phyloP scores from a whole-genome alignment of 1,140 invertebrate species.

The Calosoma granatense region DNA sequence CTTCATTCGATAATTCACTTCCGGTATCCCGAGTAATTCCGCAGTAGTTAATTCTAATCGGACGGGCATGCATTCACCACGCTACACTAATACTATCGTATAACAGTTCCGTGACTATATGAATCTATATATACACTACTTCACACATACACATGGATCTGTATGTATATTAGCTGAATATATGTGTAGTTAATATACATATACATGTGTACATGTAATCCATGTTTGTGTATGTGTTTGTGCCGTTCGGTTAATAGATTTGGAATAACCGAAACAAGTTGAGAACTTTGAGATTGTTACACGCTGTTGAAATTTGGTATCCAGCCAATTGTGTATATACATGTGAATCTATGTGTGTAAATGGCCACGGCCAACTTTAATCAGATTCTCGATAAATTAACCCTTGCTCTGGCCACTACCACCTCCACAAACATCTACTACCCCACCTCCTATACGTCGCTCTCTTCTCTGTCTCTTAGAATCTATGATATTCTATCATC shows the following conservation, averaged over 20 bases:
- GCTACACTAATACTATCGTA: not conserved
- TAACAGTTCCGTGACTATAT: not conserved
- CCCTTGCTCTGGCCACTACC: too few species aligned
- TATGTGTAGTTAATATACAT: too few species aligned
- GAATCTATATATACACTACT: not conserved
- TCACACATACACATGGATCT: not conserved
- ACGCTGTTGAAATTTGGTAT: not conserved
- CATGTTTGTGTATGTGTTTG: not conserved
- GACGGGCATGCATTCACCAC: not conserved
- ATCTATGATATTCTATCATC: too few species aligned
- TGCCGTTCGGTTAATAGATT: not conserved
- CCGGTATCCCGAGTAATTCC: not conserved
- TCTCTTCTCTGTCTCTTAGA: too few species aligned
- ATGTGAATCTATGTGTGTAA: not conserved
- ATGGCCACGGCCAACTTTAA: not conserved
- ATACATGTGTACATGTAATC: not conserved
- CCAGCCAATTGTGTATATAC: not conserved
- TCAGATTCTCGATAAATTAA: not conserved
- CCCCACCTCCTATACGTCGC: too few species aligned
- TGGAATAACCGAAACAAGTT: not conserved
- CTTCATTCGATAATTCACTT: not conserved
- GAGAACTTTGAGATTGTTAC: not conserved
- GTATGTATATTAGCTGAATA: too few species aligned
- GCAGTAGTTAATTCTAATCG: not conserved
- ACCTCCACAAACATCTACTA: too few species aligned